Conservation (phyloP, 2,797 vertebrate species). For the Meriones psammophilus region DNA sequence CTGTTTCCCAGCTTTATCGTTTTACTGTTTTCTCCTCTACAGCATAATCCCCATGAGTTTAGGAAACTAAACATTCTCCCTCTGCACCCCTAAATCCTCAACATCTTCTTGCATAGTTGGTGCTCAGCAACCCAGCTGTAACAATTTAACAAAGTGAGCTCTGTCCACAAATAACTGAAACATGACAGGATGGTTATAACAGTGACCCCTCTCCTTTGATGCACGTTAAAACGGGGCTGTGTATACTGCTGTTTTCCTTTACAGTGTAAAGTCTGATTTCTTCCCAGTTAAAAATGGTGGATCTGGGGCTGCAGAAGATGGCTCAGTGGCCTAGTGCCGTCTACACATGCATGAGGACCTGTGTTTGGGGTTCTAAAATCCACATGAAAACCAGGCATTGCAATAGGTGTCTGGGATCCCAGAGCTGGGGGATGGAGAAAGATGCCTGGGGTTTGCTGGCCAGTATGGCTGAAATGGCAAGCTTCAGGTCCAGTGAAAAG, state of each 20-base stretch:
- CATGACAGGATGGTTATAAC: neutral
- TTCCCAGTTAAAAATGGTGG: slow-evolving; percentile 4
- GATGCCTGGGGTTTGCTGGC: neutral
- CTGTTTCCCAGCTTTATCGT: neutral
- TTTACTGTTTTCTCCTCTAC: neutral
- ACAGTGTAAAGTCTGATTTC: neutral
- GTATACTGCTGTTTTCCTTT: neutral
- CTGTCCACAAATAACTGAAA: slow-evolving; percentile 16
- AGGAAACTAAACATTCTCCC: neutral
- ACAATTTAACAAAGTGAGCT: neutral
- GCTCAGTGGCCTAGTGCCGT: too few relatives aligned
- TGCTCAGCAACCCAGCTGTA: neutral
- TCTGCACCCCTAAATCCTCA: neutral
- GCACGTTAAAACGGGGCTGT: slow-evolving; percentile 6
- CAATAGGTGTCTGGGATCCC: neutral
- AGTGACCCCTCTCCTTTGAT: neutral
- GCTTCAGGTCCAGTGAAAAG: neutral
- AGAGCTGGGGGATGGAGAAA: neutral
- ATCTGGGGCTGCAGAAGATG: neutral
- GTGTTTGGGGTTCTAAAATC: neutral
- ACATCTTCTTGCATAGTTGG: neutral
- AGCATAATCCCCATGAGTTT: neutral
- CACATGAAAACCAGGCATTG: neutral
- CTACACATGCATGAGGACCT: neutral
- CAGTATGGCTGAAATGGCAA: neutral